Conservation (phyloP, 2,797 vertebrate species). For the Tenualosa ilisha region DNA sequence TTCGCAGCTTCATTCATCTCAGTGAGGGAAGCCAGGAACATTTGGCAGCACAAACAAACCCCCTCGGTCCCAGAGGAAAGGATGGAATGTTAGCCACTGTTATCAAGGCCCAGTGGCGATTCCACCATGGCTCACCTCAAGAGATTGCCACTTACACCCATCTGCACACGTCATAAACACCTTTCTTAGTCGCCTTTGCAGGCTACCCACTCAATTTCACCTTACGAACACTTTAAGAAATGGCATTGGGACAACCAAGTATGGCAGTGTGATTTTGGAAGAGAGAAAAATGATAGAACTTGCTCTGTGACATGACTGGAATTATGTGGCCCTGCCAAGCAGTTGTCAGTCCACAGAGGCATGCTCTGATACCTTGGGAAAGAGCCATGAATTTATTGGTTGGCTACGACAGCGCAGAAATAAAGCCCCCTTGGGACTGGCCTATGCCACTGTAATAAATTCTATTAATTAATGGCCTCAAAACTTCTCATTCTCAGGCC, state of each 20-base stretch:
- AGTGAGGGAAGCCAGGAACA: conserved; percentile 40
- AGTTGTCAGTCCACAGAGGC: conserved; percentile 52
- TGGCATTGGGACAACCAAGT: background rate
- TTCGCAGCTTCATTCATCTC: conserved; percentile 49
- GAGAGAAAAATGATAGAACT: background rate
- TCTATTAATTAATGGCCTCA: conserved; percentile 62
- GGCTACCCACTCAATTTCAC: conserved; percentile 12
- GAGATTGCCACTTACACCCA: background rate
- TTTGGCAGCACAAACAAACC: conserved; percentile 39
- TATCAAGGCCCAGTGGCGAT: conserved; percentile 40
- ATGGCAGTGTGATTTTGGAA: background rate
- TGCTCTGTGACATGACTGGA: conserved; percentile 22
- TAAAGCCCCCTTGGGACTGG: conserved; percentile 49
- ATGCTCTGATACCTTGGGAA: conserved; percentile 57
- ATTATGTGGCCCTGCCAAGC: conserved; percentile 51
- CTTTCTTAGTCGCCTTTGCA: conserved; percentile 41
- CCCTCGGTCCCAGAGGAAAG: conserved; percentile 40
- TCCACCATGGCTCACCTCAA: conserved; percentile 40
- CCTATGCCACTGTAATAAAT: conserved; percentile 59
- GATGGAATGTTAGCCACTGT: conserved; percentile 48
- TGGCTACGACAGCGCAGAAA: conserved; percentile 50
- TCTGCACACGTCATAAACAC: conserved; percentile 55
- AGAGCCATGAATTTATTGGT: conserved; percentile 54
- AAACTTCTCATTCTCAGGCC: conserved; percentile 60
- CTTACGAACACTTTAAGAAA: background rate